A percentile compares a stretch with the other conserved stretches of the same genome.
phyloP scores from a whole-genome alignment of 2,797 vertebrate genomes.

The Rhincodon typus region DNA sequence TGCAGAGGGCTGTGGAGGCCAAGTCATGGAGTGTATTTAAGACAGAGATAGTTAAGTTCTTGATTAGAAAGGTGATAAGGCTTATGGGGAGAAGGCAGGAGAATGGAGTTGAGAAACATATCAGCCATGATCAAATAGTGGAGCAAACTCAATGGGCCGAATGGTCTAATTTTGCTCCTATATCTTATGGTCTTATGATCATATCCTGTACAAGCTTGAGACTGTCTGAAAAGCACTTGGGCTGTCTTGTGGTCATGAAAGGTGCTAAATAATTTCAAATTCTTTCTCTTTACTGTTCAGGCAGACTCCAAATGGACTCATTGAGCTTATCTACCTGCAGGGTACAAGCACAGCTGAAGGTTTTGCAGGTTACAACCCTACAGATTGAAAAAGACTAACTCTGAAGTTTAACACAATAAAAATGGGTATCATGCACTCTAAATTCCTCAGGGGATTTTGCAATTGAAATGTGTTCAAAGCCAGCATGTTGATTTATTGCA shows the following conservation, averaged over 20 bases:
- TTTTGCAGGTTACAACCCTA: neutral
- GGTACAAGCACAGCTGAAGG: neutral
- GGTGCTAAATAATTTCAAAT: neutral
- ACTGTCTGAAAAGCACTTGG: no score
- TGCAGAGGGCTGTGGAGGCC: no score
- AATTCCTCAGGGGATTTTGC: neutral
- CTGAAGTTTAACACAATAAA: neutral
- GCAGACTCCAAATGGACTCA: neutral
- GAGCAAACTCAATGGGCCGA: no score
- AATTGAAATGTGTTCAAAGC: neutral
- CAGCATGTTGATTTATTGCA: slow-evolving; percentile 18
- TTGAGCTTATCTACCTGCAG: neutral
- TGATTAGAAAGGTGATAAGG: no score
- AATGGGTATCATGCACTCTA: neutral
- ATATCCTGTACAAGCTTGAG: no score
- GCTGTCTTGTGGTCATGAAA: neutral
- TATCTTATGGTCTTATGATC: no score
- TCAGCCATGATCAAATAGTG: no score
- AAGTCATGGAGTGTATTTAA: no score
- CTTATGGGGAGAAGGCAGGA: no score
- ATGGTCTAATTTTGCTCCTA: no score
- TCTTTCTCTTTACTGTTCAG: neutral
- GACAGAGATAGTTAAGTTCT: no score
- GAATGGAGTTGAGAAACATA: no score
- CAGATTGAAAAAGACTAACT: neutral